Conservation (phyloP, 2,113 vertebrate species). For the Thunnus maccoyii region DNA sequence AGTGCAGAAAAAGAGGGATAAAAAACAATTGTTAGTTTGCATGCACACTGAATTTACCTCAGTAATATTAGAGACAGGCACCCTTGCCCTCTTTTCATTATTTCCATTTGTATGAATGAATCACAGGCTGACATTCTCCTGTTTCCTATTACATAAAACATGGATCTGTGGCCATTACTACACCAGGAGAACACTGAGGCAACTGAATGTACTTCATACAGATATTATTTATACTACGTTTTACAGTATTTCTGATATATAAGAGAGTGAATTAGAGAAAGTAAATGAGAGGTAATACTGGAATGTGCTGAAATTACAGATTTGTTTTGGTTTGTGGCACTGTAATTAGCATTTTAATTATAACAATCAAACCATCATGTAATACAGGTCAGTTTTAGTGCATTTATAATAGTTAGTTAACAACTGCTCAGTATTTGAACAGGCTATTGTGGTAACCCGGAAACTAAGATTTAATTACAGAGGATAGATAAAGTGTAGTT, state of each 20-base stretch:
- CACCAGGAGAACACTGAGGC: no score
- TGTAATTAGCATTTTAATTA: background rate
- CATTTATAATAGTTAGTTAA: background rate
- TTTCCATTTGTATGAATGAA: slow-evolving; percentile 28
- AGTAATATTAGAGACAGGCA: background rate
- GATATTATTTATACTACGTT: no score
- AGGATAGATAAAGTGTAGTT: background rate
- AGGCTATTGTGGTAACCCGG: background rate
- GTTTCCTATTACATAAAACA: slow-evolving; percentile 29
- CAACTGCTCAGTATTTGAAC: background rate
- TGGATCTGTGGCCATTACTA: background rate
- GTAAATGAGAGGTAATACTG: no score
- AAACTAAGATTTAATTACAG: background rate
- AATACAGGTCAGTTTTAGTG: background rate
- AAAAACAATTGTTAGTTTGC: background rate
- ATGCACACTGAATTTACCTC: background rate
- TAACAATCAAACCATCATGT: background rate
- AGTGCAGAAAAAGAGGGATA: background rate
- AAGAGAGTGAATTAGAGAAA: no score
- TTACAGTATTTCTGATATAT: no score
- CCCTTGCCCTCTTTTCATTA: background rate
- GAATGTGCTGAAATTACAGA: no score
- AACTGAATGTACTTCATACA: background rate
- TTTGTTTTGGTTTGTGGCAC: background rate
- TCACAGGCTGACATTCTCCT: background rate